A percentile compares a stretch with the other conserved stretches of the same genome.
These are phyloP conservation scores for Rhyacophila brunnea DNA, from an alignment of 1,140 invertebrate genomes.

Conservation along the genomic window DNA sequence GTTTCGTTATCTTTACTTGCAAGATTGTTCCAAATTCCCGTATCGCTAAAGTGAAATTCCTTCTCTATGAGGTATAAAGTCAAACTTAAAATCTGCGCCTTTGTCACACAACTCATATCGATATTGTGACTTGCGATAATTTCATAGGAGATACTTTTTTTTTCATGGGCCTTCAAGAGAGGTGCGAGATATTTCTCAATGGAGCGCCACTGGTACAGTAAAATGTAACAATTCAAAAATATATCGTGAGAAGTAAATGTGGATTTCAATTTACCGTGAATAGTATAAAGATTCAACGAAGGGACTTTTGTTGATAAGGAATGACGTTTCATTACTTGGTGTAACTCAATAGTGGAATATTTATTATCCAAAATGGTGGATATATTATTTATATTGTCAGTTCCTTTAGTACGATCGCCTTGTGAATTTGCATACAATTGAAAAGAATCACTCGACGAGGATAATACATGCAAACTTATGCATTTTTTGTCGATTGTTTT, in stretches of 20 bases:
- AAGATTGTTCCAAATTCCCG: conserved; percentile 54
- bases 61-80: conserved; percentile 54
- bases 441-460: conserved; percentile 44
- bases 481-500: conserved; percentile 48
- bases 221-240: conserved; percentile 53
- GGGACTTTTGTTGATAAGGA: conserved; percentile 54
- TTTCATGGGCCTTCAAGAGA: neutral
- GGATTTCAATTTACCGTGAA: conserved; percentile 48
- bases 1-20: too few species aligned
- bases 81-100: conserved; percentile 50
- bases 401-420: conserved; percentile 41
- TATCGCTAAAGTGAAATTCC: conserved; percentile 55
- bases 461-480: conserved; percentile 48
- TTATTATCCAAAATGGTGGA: conserved; percentile 37
- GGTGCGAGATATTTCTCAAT: conserved; percentile 37
- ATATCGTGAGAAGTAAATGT: conserved; percentile 53
- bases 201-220: conserved; percentile 59
- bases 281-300: conserved; percentile 51
- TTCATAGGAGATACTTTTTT: neutral
- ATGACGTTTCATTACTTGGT: conserved; percentile 50
- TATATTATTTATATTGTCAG: conserved; percentile 33
- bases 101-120: conserved; percentile 39
- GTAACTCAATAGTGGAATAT: conserved; percentile 36
- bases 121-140: conserved; percentile 34
- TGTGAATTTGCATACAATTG: conserved; percentile 43